These are phyloP conservation scores for Apodemia zela DNA, from an alignment of 2,888 invertebrate species.

Conservation along the genomic window DNA sequence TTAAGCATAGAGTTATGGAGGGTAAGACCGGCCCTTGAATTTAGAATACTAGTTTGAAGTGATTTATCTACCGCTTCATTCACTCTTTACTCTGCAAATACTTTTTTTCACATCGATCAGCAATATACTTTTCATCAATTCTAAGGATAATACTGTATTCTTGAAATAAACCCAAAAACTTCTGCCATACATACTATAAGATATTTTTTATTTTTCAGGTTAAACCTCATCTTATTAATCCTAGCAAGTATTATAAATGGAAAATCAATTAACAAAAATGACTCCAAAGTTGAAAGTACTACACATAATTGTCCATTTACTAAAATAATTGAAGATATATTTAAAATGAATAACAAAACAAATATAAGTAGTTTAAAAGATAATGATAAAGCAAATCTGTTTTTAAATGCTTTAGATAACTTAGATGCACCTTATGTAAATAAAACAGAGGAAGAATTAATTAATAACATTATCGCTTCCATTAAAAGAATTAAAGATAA, in stretches of 20 bases:
- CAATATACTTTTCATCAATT: too few species aligned
- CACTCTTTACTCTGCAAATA: too few species aligned
- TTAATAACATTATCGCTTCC: conserved; percentile 66
- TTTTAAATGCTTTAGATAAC: conserved; percentile 80
- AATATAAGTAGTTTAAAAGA: conserved; percentile 39
- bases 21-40: too few species aligned
- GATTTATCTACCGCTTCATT: too few species aligned
- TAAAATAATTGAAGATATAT: conserved; percentile 69
- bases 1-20: too few species aligned
- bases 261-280: conserved; percentile 32
- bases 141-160: too few species aligned
- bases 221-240: conserved; percentile 47
- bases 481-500: conserved; percentile 69
- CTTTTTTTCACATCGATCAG: too few species aligned
- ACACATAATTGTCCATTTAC: conserved; percentile 61
- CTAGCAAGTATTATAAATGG: conserved; percentile 39
- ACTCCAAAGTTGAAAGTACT: conserved; percentile 37
- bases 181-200: too few species aligned
- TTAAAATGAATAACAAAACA: conserved; percentile 54
- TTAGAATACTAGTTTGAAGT: too few species aligned
- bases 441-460: conserved; percentile 55
- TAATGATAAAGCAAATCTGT: conserved; percentile 77
- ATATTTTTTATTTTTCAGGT: conserved; percentile 43
- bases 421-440: conserved; percentile 47
- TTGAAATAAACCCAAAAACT: not conserved